These are phyloP conservation scores for Parascotia fuliginaria DNA, from an alignment of 2,888 invertebrate genomes.

Conservation along the genomic window DNA sequence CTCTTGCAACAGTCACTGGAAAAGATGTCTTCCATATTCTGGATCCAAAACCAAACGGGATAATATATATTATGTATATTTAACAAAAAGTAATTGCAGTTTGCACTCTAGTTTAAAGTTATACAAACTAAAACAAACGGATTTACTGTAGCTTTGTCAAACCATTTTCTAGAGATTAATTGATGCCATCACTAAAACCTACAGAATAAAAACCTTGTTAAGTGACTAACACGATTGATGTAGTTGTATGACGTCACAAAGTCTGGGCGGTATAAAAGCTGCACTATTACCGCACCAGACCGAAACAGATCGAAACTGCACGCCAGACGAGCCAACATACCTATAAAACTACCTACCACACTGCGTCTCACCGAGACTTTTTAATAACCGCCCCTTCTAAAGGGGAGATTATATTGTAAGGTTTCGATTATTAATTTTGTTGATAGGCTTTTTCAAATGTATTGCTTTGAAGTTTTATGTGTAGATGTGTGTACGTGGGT, in stretches of 20 bases:
- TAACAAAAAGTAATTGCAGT: too few species aligned
- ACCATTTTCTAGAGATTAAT: background rate
- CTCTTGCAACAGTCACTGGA: too few species aligned
- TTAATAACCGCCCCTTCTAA: constrained; percentile 36
- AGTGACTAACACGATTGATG: constrained; percentile 4
- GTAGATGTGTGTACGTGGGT: background rate
- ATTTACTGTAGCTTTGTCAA: background rate
- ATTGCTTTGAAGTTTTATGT: constrained; percentile 20
- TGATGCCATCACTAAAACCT: background rate
- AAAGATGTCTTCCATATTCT: too few species aligned
- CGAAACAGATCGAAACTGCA: constrained; percentile 67
- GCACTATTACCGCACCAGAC: constrained; percentile 52
- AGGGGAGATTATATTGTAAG: constrained; percentile 33
- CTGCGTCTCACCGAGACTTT: constrained; percentile 31
- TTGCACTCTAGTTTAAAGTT: background rate
- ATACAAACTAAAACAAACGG: background rate
- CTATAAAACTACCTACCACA: constrained; percentile 33
- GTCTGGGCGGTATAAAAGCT: constrained; percentile 34
- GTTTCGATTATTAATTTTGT: constrained; percentile 38
- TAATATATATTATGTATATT: too few species aligned
- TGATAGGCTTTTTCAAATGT: constrained; percentile 19
- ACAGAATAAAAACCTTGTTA: background rate
- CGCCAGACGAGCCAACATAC: constrained; percentile 53
- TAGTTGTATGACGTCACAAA: constrained; percentile 29
- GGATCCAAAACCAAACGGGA: too few species aligned